Conservation (phyloP, 1,140 invertebrate species). For the Scaptomyza pallida region DNA sequence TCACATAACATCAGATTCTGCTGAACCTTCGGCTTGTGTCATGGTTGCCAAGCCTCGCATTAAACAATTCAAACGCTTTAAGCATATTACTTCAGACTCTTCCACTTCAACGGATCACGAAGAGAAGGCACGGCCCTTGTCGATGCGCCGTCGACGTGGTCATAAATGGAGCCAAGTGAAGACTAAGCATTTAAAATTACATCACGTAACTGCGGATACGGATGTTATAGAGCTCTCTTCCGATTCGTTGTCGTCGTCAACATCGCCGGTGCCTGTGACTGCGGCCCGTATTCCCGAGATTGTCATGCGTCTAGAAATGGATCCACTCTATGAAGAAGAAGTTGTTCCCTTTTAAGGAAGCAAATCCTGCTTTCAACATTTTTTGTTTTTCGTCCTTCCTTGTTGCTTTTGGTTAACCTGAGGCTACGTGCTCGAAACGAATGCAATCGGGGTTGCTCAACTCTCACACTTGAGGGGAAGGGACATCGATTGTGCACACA, state of each 20-base stretch:
- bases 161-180: background rate
- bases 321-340: slow-evolving; percentile 72
- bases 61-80: slow-evolving; percentile 32
- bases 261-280: slow-evolving; percentile 15
- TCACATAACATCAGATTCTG: slow-evolving; percentile 65
- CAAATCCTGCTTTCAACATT: background rate
- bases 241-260: slow-evolving; percentile 51
- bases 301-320: slow-evolving; percentile 41
- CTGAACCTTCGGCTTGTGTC: background rate
- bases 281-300: slow-evolving; percentile 20
- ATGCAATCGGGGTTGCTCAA: slow-evolving; percentile 61
- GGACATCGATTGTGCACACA: slow-evolving; percentile 18
- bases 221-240: slow-evolving; percentile 72
- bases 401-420: slow-evolving; percentile 11
- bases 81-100: slow-evolving; percentile 56
- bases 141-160: slow-evolving; percentile 6
- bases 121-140: slow-evolving; percentile 9
- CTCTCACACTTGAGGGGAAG: background rate
- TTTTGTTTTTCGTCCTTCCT: background rate
- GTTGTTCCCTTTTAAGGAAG: slow-evolving; percentile 57
- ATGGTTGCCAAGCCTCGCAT: background rate
- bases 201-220: slow-evolving; percentile 40
- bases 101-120: slow-evolving; percentile 64
- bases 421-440: slow-evolving; percentile 71
- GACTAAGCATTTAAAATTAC: background rate